Conservation (phyloP, 2,113 vertebrate species). For the Conger conger region DNA sequence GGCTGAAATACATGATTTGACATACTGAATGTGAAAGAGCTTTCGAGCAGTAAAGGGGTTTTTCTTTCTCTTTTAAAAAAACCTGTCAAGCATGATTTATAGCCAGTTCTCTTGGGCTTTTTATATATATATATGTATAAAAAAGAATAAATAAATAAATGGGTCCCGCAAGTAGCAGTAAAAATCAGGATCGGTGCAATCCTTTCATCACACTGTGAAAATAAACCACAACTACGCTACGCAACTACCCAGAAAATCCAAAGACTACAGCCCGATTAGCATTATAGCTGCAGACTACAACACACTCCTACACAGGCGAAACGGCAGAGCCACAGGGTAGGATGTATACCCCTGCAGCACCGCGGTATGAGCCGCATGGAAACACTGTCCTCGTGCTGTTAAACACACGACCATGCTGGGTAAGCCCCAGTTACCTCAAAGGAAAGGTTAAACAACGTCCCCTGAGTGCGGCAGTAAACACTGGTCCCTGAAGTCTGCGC, state of each 20-base stretch:
- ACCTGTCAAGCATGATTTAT: slow-evolving; percentile 45
- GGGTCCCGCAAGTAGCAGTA: slow-evolving; percentile 27
- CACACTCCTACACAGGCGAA: background rate
- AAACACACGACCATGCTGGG: background rate
- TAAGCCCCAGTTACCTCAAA: background rate
- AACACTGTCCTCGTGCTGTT: background rate
- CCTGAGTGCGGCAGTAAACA: background rate
- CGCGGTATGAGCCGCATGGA: background rate
- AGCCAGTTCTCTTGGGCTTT: slow-evolving; percentile 6
- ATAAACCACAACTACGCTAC: background rate
- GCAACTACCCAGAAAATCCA: background rate
- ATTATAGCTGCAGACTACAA: slow-evolving; percentile 1
- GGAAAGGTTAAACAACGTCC: background rate
- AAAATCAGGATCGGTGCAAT: slow-evolving; percentile 40
- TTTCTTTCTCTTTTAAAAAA: slow-evolving; percentile 22
- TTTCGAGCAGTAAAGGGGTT: slow-evolving; percentile 14
- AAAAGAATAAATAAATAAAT: background rate
- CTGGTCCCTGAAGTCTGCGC: background rate
- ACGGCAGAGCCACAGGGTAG: background rate
- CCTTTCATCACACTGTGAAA: background rate
- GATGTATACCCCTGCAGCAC: background rate
- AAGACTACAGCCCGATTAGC: background rate
- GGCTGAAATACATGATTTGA: background rate
- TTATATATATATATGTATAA: slow-evolving; percentile 13
- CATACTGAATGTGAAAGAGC: slow-evolving; percentile 18